Evolutionary conservation across 2,888 invertebrate genomes (phyloP).

Genomic region (Polymixis flavicincta): DNA sequence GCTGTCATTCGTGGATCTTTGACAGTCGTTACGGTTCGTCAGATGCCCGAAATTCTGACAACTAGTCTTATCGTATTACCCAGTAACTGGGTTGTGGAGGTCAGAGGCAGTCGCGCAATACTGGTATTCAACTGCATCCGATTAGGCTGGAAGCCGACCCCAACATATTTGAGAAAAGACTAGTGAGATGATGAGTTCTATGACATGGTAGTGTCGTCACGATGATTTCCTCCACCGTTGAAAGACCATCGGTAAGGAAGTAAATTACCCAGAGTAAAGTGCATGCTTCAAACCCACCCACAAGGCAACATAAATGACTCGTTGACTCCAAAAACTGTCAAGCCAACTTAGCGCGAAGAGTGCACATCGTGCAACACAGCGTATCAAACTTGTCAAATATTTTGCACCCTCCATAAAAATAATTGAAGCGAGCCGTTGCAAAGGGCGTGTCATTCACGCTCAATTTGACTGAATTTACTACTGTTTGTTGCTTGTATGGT

Average conservation of each 20-base stretch:
- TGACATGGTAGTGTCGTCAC: not conserved
- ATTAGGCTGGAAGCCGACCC: no score
- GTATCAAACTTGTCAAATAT: conserved; percentile 4
- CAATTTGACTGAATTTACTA: conserved; percentile 56
- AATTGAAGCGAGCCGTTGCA: conserved; percentile 40
- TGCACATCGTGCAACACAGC: conserved; percentile 28
- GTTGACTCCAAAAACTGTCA: not conserved
- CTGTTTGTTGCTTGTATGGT: conserved; percentile 18
- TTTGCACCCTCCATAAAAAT: conserved; percentile 48
- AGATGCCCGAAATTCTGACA: no score
- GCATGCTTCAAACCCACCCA: not conserved
- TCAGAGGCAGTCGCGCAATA: no score
- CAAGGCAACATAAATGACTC: not conserved
- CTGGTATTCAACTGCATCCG: no score
- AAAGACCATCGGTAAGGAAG: not conserved
- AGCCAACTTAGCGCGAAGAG: not conserved
- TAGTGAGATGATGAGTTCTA: no score
- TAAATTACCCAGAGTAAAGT: not conserved
- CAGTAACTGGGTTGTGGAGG: no score
- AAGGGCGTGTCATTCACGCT: conserved; percentile 51
- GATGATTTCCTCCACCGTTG: not conserved
- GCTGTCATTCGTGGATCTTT: no score
- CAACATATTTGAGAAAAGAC: no score
- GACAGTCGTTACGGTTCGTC: no score
- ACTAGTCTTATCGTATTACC: no score